phyloP scores from a whole-genome alignment of 2,113 vertebrate species.

The Solea senegalensis region DNA sequence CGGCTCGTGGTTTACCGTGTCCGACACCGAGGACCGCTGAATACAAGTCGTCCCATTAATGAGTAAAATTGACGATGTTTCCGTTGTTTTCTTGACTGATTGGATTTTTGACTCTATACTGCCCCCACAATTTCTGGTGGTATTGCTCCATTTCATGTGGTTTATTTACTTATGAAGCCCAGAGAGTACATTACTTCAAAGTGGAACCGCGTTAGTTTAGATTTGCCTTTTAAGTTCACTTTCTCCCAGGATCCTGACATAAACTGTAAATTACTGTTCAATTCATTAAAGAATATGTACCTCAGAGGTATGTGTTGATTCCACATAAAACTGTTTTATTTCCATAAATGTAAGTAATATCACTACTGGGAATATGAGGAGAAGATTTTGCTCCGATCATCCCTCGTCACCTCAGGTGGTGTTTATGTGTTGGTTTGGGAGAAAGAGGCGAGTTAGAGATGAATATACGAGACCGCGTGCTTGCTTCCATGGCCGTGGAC shows the following conservation, averaged over 20 bases:
- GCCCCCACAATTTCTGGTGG: no score
- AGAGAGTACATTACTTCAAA: slow-evolving; percentile 76
- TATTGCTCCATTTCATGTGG: no score
- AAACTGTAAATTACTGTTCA: slow-evolving; percentile 75
- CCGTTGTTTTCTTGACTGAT: no score
- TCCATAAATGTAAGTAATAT: slow-evolving; percentile 62
- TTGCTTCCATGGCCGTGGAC: slow-evolving; percentile 17
- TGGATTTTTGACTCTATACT: no score
- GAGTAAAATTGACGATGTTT: no score
- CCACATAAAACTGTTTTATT: slow-evolving; percentile 56
- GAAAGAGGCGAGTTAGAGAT: slow-evolving; percentile 46
- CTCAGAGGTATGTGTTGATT: slow-evolving; percentile 74
- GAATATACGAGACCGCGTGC: slow-evolving; percentile 33
- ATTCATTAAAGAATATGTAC: slow-evolving; percentile 70
- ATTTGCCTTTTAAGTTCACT: slow-evolving; percentile 76
- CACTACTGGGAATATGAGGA: slow-evolving; percentile 46
- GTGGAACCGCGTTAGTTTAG: slow-evolving; percentile 76
- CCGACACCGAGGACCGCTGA: no score
- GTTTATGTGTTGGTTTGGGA: slow-evolving; percentile 5
- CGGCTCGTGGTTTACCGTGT: no score
- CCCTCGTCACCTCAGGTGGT: slow-evolving; percentile 20
- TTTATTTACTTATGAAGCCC: slow-evolving; percentile 50
- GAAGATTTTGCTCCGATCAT: slow-evolving; percentile 20
- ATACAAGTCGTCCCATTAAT: no score
- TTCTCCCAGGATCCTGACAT: slow-evolving; percentile 67